Conservation (phyloP, 2,113 vertebrate genomes). For the Mesoclemmys tuberculata region DNA sequence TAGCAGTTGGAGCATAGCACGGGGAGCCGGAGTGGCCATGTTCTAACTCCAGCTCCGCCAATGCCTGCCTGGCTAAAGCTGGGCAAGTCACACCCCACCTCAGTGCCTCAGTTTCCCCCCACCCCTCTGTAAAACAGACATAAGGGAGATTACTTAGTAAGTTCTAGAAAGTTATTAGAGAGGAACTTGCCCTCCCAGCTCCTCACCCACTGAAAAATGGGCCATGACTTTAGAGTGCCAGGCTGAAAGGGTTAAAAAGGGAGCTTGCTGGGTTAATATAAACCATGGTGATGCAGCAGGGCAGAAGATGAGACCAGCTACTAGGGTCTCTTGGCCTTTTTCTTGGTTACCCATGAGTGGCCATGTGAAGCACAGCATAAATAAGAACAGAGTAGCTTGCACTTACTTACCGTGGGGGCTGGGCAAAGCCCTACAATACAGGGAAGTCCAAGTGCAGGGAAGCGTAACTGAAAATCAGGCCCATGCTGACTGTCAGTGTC, state of each 20-base stretch:
- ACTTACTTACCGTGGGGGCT: background rate
- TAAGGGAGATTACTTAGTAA: fast-evolving
- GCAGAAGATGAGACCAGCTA: background rate
- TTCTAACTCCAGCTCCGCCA: fast-evolving
- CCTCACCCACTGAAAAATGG: background rate
- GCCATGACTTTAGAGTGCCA: background rate
- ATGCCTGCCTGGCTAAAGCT: background rate
- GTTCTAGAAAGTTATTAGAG: background rate
- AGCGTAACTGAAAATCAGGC: too few relatives aligned
- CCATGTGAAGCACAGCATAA: background rate
- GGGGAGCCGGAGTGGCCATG: fast-evolving
- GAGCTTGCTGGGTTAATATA: background rate
- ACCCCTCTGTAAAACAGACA: background rate
- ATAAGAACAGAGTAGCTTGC: background rate
- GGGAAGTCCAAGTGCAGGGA: background rate
- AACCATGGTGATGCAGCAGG: background rate
- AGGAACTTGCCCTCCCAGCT: conserved; percentile 7
- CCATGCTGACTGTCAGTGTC: background rate
- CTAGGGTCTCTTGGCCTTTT: background rate
- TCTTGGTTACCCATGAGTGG: background rate
- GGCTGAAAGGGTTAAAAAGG: background rate
- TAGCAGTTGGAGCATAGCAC: background rate
- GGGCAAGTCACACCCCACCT: background rate
- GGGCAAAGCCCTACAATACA: background rate
- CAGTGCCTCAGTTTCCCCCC: fast-evolving